Conservation (phyloP, 2,797 vertebrate species). For the Sarcoramphus papa region DNA sequence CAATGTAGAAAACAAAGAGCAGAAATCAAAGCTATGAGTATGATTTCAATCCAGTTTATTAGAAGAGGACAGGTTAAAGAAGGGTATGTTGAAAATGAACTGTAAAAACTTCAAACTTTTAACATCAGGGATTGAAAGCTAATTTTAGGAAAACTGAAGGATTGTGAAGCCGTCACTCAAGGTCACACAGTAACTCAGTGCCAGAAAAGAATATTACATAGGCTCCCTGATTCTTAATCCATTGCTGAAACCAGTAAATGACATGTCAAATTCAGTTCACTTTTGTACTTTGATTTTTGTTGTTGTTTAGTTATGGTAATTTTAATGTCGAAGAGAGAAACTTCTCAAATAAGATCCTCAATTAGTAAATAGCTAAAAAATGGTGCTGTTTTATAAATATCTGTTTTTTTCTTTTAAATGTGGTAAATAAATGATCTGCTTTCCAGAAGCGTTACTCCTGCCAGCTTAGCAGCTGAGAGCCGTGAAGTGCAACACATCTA, state of each 20-base stretch:
- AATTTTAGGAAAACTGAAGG: not conserved
- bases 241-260: not conserved
- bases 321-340: not conserved
- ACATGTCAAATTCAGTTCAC: not conserved
- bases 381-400: constrained; percentile 14
- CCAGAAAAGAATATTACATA: not conserved
- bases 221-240: not conserved
- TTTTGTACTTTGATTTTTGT: not conserved
- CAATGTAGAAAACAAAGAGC: not conserved
- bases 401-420: constrained; percentile 10
- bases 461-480: constrained; percentile 56
- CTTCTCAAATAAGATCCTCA: not conserved
- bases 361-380: not conserved
- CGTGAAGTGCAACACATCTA: constrained; percentile 71
- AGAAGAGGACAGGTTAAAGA: not conserved
- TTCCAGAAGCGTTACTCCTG: constrained; percentile 57
- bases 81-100: not conserved
- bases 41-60: not conserved
- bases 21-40: not conserved
- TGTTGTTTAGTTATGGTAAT: not conserved
- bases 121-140: not conserved
- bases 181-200: not conserved
- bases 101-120: not conserved
- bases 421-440: constrained; percentile 67
- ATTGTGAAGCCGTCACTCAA: not conserved